Evolutionary conservation across 2,797 vertebrate species (phyloP).

Genomic region (Falco concolor): DNA sequence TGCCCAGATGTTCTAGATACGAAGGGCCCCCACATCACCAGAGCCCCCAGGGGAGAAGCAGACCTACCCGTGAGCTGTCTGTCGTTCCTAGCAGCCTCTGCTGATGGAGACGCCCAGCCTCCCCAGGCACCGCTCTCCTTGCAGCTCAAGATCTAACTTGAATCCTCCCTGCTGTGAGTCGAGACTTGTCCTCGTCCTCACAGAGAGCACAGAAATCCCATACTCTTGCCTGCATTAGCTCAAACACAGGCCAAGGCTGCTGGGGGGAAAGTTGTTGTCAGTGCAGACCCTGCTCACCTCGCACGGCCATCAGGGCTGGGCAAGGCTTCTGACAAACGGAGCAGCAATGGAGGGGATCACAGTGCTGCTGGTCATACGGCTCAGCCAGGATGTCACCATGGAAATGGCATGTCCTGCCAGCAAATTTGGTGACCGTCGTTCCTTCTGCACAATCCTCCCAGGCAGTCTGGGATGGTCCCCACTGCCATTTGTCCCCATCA

Average conservation of each 20-base stretch:
- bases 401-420: not conserved
- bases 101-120: not conserved
- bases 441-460: not conserved
- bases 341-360: not conserved
- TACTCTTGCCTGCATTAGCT: not conserved
- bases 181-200: not conserved
- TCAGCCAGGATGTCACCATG: not conserved
- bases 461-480: not conserved
- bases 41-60: not conserved
- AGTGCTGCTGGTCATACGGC: not conserved
- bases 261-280: not conserved
- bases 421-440: accelerated
- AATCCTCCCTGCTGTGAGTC: not conserved
- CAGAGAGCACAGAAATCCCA: not conserved
- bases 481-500: not conserved
- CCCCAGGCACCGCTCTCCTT: not conserved
- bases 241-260: not conserved
- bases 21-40: not conserved
- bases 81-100: not conserved
- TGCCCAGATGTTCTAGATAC: not conserved
- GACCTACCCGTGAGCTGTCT: not conserved
- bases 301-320: not conserved
- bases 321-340: not conserved
- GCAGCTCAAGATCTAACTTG: not conserved
- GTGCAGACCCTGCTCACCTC: not conserved